A percentile compares a stretch with the other conserved stretches of the same genome.
Evolutionary conservation across 2,113 vertebrate genomes (phyloP).

Genomic region (Cynopterus brachyotis): DNA sequence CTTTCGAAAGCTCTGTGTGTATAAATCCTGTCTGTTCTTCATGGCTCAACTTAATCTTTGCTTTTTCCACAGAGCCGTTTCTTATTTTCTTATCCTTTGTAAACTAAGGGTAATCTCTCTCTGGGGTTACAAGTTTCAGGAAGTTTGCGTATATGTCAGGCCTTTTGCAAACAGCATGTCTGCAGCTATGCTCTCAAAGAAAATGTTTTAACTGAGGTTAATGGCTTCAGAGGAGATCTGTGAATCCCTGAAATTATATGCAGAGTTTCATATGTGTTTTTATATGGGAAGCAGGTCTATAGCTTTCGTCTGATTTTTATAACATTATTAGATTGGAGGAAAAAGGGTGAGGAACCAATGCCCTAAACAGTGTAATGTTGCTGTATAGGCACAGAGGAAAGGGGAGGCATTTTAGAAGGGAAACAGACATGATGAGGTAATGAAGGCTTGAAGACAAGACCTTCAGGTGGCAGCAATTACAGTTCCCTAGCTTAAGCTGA

Average conservation of each 20-base stretch:
- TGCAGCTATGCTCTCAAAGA: background rate
- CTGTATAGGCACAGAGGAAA: background rate
- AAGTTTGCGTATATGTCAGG: background rate
- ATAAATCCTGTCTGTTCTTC: background rate
- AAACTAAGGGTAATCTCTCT: background rate
- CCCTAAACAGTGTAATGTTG: background rate
- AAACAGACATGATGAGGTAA: background rate
- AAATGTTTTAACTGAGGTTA: background rate
- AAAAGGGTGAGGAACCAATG: background rate
- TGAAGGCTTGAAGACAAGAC: background rate
- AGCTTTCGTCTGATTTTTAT: slow-evolving; percentile 27
- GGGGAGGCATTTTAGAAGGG: background rate
- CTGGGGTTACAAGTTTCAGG: background rate
- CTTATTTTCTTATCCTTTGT: background rate
- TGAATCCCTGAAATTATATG: background rate
- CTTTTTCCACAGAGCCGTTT: background rate
- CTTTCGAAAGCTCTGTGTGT: background rate
- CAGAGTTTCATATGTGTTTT: background rate
- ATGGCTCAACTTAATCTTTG: background rate
- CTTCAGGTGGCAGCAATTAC: background rate
- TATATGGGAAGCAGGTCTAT: background rate
- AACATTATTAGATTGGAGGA: background rate
- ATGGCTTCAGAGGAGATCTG: background rate
- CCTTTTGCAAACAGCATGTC: background rate
- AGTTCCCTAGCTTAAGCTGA: background rate